phyloP scores from a whole-genome alignment of 2,888 invertebrate species.

The Cheilosia scutellata region DNA sequence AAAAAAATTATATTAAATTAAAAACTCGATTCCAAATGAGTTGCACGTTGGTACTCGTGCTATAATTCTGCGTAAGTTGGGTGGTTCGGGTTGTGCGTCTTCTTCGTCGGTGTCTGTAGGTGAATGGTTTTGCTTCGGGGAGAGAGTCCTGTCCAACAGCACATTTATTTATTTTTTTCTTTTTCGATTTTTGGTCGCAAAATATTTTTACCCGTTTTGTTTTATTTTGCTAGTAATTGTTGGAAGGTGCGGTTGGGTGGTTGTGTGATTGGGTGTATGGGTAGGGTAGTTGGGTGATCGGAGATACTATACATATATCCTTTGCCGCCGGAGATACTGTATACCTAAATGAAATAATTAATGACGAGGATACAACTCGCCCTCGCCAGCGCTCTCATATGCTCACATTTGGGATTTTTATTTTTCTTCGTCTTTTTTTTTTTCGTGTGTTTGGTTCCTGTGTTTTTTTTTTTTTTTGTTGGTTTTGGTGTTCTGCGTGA shows the following conservation, averaged over 20 bases:
- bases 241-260: conserved; percentile 23
- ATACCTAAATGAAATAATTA: conserved; percentile 74
- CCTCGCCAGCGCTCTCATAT: conserved; percentile 45
- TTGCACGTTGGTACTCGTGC: neutral
- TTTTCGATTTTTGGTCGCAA: conserved; percentile 45
- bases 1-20: neutral
- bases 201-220: conserved; percentile 23
- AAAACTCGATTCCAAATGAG: conserved; percentile 12
- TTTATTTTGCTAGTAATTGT: conserved; percentile 34
- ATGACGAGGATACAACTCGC: conserved; percentile 59
- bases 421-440: conserved; percentile 33
- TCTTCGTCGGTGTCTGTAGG: conserved; percentile 24
- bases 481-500: conserved; percentile 64
- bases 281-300: conserved; percentile 28
- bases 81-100: conserved; percentile 9
- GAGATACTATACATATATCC: conserved; percentile 48
- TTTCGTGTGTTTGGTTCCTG: conserved; percentile 50
- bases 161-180: conserved; percentile 58
- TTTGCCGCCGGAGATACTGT: conserved; percentile 57
- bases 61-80: conserved; percentile 17
- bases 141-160: neutral
- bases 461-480: conserved; percentile 53
- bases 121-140: conserved; percentile 21
- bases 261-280: conserved; percentile 9
- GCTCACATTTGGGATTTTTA: conserved; percentile 67